phyloP scores from a whole-genome alignment of 1,140 invertebrate genomes.

The Berghia stephanieae region DNA sequence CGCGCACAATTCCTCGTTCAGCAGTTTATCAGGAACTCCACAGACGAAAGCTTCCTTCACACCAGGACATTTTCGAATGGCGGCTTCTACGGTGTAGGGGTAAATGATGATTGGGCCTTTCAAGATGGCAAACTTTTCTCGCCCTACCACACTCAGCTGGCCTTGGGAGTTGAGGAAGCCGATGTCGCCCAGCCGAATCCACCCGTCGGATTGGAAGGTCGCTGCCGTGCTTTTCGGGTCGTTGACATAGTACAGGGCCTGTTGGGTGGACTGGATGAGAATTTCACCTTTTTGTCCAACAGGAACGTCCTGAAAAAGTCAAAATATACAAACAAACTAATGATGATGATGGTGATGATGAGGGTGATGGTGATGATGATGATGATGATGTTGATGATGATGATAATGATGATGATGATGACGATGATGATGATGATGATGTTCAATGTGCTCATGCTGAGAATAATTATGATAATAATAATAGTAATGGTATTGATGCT shows the following conservation, averaged over 20 bases:
- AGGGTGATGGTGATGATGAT: too few species aligned
- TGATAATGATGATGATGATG: too few species aligned
- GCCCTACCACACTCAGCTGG: constrained; percentile 7
- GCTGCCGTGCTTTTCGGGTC: background rate
- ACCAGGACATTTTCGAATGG: background rate
- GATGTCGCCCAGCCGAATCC: constrained; percentile 13
- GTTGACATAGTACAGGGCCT: background rate
- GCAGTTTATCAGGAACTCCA: constrained; percentile 10
- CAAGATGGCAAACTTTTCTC: constrained; percentile 17
- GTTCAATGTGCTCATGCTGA: too few species aligned
- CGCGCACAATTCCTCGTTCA: constrained; percentile 17
- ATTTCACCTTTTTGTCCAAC: background rate
- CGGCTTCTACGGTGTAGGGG: background rate
- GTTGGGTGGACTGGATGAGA: background rate
- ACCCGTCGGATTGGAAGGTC: constrained; percentile 14
- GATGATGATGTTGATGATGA: too few species aligned
- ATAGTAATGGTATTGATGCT: too few species aligned
- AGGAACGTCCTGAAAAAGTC: background rate
- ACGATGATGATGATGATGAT: too few species aligned
- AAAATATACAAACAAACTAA: too few species aligned
- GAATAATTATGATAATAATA: too few species aligned
- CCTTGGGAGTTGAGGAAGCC: background rate
- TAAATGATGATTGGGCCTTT: background rate
- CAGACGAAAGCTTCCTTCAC: background rate
- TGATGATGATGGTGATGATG: too few species aligned